A percentile compares a stretch with the other conserved stretches of the same genome.
These are phyloP conservation scores for Leucoma salicis DNA, from an alignment of 2,888 invertebrate species.

Conservation along the genomic window DNA sequence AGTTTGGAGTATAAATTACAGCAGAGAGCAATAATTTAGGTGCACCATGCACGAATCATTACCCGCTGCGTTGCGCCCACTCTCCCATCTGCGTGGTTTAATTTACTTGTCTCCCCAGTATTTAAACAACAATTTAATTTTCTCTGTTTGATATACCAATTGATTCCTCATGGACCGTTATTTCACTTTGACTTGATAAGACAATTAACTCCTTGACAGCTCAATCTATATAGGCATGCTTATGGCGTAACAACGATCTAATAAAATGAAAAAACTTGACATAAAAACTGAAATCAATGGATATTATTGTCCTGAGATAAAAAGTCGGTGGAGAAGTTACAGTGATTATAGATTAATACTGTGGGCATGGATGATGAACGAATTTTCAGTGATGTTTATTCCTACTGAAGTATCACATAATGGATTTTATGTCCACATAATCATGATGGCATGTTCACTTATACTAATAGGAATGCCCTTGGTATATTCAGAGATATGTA, in stretches of 20 bases:
- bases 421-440: conserved; percentile 52
- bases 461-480: conserved; percentile 65
- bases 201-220: neutral
- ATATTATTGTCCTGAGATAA: conserved; percentile 36
- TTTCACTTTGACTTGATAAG: conserved; percentile 11
- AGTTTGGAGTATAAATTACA: conserved; percentile 76
- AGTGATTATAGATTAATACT: conserved; percentile 55
- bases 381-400: conserved; percentile 48
- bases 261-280: conserved; percentile 21
- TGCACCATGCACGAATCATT: conserved; percentile 80
- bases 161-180: conserved; percentile 20
- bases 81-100: conserved; percentile 58
- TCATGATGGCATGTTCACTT: conserved; percentile 44
- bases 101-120: conserved; percentile 71
- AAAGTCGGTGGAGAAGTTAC: conserved; percentile 57
- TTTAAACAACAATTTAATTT: conserved; percentile 64
- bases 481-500: conserved; percentile 66
- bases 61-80: conserved; percentile 64
- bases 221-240: conserved; percentile 32
- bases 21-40: conserved; percentile 77
- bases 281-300: conserved; percentile 30
- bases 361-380: conserved; percentile 69
- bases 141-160: conserved; percentile 39
- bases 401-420: conserved; percentile 55
- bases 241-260: conserved; percentile 2